Evolutionary conservation across 1,140 invertebrate genomes (phyloP), one percentile per base, ranked within the genome.

Genomic region (Copidosoma floridanum): DNA sequence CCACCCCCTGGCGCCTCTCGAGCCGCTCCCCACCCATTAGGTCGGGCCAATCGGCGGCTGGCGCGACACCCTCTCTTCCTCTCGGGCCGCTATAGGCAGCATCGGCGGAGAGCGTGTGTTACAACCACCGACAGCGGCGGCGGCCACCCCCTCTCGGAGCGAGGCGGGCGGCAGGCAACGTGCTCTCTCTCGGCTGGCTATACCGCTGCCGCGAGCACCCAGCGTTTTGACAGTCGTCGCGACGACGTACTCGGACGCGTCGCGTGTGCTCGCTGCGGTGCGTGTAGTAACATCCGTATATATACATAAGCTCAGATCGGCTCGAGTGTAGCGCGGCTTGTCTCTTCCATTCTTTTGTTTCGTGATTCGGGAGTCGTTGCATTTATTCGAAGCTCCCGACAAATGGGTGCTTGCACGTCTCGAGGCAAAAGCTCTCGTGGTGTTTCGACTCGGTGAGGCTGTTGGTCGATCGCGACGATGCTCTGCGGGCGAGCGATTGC

Each of bases 141-240:
- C 57, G 63, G n/a, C 67, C 65, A 71, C 62, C 68, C 73, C 70
- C 62, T 59, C 51, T 62, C 53, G 64, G 48, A n/a, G n/a, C n/a
- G n/a, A n/a, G n/a, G n/a, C n/a, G n/a, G 52, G 50, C 67, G 68
- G 71, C 69, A 67, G 66, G 69, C 64, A 63, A 46, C 61, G 63
- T 40, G 51, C 38, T n/a, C n/a, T n/a, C n/a, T n/a, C n/a, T n/a
- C n/a, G n/a, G n/a, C n/a, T n/a, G n/a, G n/a, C n/a, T n/a, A n/a
- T n/a, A n/a, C n/a, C n/a, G n/a, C n/a, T n/a, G 47, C 47, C 52
- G 52, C 12, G 46, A 29, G 40, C 41, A 23, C 50, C 23, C 48
- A 29, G 10, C 24, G 8, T 58, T 63, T 58, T 63, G 61, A 63
- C 61, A 64, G 62, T 64, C 62, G 61, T 58, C 55, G 51, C 66